These are phyloP conservation scores for Dinocampus coccinellae DNA, from an alignment of 2,888 invertebrate species.

Conservation along the genomic window DNA sequence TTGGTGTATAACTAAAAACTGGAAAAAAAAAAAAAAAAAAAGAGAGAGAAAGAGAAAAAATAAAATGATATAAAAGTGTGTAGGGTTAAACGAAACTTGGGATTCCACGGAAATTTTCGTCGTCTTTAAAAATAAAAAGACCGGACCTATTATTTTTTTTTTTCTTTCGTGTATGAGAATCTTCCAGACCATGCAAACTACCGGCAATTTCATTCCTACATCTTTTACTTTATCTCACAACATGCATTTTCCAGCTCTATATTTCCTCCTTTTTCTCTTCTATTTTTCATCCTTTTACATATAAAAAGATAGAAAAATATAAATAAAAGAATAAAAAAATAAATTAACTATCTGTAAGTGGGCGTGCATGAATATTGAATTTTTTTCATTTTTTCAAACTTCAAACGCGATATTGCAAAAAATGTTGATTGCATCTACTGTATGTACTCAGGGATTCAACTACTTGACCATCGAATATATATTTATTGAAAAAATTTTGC, in stretches of 20 bases:
- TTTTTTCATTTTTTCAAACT: not conserved
- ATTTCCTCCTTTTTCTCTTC: conserved; percentile 8
- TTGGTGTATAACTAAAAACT: conserved; percentile 16
- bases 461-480: conserved; percentile 20
- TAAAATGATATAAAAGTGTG: not conserved
- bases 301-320: not conserved
- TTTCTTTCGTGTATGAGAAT: conserved; percentile 3
- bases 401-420: not conserved
- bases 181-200: conserved; percentile 27
- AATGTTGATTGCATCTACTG: not conserved
- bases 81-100: conserved; percentile 32
- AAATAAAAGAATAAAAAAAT: not conserved
- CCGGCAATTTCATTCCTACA: conserved; percentile 25
- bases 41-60: conserved; percentile 2
- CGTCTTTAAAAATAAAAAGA: conserved; percentile 10
- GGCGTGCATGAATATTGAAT: conserved; percentile 6
- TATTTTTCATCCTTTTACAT: not conserved
- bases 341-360: not conserved
- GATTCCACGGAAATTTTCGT: conserved; percentile 23
- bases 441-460: not conserved
- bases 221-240: conserved; percentile 30
- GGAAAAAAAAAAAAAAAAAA: conserved; percentile 13
- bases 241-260: conserved; percentile 15
- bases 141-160: not conserved
- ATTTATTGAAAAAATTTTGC: conserved; percentile 11